Evolutionary conservation across 2,888 invertebrate genomes (phyloP).

Genomic region (Andrena chrysosceles): DNA sequence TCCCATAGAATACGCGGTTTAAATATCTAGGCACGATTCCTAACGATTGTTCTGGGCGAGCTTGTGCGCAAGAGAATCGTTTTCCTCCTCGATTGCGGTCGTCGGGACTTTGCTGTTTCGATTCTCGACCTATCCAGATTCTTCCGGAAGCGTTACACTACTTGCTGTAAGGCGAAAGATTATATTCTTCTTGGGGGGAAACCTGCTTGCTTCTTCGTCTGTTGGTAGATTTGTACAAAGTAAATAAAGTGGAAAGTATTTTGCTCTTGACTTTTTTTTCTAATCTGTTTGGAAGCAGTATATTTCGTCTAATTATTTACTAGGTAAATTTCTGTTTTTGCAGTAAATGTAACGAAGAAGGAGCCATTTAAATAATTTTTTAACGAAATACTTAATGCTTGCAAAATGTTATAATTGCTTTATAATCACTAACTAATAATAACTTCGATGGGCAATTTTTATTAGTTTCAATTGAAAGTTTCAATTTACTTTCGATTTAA

Average conservation of each 20-base stretch:
- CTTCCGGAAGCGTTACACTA: not conserved
- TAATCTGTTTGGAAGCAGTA: not conserved
- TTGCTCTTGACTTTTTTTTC: not conserved
- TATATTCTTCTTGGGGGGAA: not conserved
- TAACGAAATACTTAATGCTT: too few species aligned
- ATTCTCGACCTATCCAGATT: conserved; percentile 16
- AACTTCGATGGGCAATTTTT: too few species aligned
- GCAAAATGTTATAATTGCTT: too few species aligned
- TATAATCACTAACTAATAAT: too few species aligned
- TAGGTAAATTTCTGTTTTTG: too few species aligned
- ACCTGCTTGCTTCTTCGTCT: not conserved
- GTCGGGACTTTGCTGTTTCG: conserved; percentile 15
- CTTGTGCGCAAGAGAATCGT: conserved; percentile 76
- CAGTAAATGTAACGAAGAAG: too few species aligned
- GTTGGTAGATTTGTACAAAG: not conserved
- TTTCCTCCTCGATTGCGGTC: conserved; percentile 22
- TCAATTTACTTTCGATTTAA: too few species aligned
- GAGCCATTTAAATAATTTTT: too few species aligned
- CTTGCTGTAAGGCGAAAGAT: too few species aligned
- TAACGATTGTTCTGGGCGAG: conserved; percentile 81
- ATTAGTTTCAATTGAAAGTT: too few species aligned
- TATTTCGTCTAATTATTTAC: too few species aligned
- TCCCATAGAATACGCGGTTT: conserved; percentile 81
- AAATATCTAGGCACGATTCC: conserved; percentile 83
- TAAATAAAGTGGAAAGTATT: not conserved